Base-by-base conservation (phyloP, 1,140 invertebrate species). In the Tetranychus urticae region DNA sequence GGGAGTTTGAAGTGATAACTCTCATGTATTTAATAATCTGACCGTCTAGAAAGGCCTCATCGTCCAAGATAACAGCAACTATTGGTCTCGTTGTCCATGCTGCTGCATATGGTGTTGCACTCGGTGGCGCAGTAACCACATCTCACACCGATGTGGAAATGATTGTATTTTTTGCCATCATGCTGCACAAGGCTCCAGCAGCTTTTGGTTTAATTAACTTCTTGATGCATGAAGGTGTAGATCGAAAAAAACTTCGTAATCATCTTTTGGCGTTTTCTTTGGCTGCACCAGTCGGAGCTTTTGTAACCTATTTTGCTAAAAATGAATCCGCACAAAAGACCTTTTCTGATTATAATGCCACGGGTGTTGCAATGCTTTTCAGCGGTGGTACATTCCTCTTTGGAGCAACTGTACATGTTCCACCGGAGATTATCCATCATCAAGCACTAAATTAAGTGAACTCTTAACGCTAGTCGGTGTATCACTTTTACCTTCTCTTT, bases 361-460 rank as follows among this genome's bases (percentile, higher is more conserved):
- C 84, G 71, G 63, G 89, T 52, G 81, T 97, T 50, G 90, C 93
- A 14, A 94, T 98, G 90, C 73, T 99, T 31, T 98, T 99, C 72
- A 96, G 90, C 64, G 94, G 90, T 1, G 94, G 94, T 2, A 99
- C 94, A 54, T 98, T 99, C 74, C 76, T 99, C 7, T 99, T 97
- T 70, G 94, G 98, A 6, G 89, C 94, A 0, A 97, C 94, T 2
- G 92, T 97, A 2, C 94, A 98, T 73, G 91, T 98, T 3, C 72
- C 98, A 52, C 92, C 94, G 0, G 93, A 98, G 74, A 74, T 97
- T 6, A 70, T 73, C 12, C 71, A 69, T n/a, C 59, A 59, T 35
- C 57, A 56, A 60, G 56, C 45, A 48, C 39, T 67, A 62, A 46
- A 39, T 42, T 45, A 35, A 54, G 13, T 39, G 91, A 97, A 74